Percentiles rank a stretch among this genome's conserved stretches.
These are phyloP conservation scores for Lordiphosa collinella DNA, from an alignment of 1,140 invertebrate genomes.

Conservation along the genomic window DNA sequence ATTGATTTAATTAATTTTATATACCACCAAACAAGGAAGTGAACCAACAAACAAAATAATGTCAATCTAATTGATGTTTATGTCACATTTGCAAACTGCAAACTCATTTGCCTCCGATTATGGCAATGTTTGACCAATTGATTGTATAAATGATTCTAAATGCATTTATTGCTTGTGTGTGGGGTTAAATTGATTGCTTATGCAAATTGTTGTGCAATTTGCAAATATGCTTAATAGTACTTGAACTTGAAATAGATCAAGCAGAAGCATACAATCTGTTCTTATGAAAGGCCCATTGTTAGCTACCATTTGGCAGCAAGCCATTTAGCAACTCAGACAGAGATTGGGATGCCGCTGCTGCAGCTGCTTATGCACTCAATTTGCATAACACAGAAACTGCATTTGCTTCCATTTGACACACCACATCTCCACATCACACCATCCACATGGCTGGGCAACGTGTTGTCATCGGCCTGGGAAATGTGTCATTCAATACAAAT, in stretches of 20 bases:
- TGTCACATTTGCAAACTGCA: constrained; percentile 28
- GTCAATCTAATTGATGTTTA: constrained; percentile 32
- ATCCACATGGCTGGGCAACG: constrained; percentile 32
- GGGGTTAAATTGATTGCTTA: constrained; percentile 42
- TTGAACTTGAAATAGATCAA: constrained; percentile 36
- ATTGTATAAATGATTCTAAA: constrained; percentile 12
- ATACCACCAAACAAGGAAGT: constrained; percentile 39
- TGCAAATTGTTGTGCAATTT: constrained; percentile 49
- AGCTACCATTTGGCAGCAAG: constrained; percentile 9
- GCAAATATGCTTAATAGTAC: constrained; percentile 27
- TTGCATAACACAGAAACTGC: constrained; percentile 51
- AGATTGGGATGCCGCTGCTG: constrained; percentile 7
- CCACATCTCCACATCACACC: background rate
- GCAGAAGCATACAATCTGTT: background rate
- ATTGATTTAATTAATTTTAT: constrained; percentile 41
- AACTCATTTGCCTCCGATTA: constrained; percentile 25
- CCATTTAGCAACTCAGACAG: constrained; percentile 8
- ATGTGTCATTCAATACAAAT: constrained; percentile 26
- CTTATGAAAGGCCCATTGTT: constrained; percentile 2
- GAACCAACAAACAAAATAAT: background rate
- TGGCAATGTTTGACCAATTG: constrained; percentile 27
- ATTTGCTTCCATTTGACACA: constrained; percentile 37
- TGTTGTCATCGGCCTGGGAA: constrained; percentile 51
- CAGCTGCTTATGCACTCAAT: constrained; percentile 48
- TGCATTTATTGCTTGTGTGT: constrained; percentile 7